phyloP scores from a whole-genome alignment of 2,888 invertebrate genomes.

The Patella caerulea region DNA sequence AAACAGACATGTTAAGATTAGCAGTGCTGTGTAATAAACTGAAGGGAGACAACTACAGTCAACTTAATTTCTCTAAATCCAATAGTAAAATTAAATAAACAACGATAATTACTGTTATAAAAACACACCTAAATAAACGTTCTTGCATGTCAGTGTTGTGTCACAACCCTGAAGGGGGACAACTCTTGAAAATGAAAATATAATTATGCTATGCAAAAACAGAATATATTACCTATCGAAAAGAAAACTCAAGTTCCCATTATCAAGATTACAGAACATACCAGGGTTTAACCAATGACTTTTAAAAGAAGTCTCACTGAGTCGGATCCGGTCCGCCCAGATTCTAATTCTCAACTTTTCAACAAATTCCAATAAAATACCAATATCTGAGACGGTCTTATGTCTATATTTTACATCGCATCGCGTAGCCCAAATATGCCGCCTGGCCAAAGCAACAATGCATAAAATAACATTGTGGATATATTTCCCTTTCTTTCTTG shows the following conservation, averaged over 20 bases:
- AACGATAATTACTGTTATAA: too few relatives aligned
- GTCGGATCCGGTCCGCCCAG: conserved; percentile 4
- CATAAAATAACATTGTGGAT: background rate
- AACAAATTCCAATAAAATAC: background rate
- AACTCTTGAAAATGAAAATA: too few relatives aligned
- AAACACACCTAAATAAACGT: too few relatives aligned
- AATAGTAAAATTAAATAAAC: too few relatives aligned
- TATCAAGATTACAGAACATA: background rate
- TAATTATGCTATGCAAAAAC: too few relatives aligned
- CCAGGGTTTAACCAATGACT: conserved; percentile 8
- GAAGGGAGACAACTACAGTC: too few relatives aligned
- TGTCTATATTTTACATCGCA: background rate
- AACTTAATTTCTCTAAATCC: too few relatives aligned
- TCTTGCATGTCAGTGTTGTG: too few relatives aligned
- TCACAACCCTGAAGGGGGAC: too few relatives aligned
- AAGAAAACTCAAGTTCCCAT: background rate
- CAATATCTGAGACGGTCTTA: background rate
- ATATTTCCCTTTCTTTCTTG: background rate
- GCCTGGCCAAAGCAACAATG: conserved; percentile 1
- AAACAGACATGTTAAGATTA: too few relatives aligned
- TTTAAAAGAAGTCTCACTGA: conserved; percentile 7
- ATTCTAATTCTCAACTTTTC: conserved; percentile 9
- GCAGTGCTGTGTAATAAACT: too few relatives aligned
- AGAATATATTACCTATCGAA: too few relatives aligned
- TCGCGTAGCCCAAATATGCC: background rate